These are phyloP conservation scores for Babyrousa celebensis DNA, from an alignment of 2,797 vertebrate species.

Conservation along the genomic window DNA sequence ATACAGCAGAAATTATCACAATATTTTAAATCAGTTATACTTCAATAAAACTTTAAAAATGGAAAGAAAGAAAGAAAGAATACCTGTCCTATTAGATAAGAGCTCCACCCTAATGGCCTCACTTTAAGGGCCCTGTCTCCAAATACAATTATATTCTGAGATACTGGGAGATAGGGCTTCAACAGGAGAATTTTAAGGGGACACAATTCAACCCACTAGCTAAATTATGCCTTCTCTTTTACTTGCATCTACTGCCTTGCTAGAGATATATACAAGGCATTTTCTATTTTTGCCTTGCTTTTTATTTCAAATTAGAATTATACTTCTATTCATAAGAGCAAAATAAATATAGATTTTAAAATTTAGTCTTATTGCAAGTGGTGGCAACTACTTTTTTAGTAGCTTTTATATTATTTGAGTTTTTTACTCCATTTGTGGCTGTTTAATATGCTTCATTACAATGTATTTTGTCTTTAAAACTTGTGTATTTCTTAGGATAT, in stretches of 20 bases:
- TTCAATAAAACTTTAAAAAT: too few species aligned
- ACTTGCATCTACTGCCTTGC: not conserved
- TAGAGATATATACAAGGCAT: not conserved
- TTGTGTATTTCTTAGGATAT: not conserved
- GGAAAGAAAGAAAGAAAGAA: not conserved
- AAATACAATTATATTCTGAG: not conserved
- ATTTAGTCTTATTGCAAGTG: not conserved
- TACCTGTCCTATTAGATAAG: not conserved
- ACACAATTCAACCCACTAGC: not conserved
- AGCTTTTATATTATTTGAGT: not conserved
- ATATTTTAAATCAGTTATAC: too few species aligned
- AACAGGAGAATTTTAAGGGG: not conserved
- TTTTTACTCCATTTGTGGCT: not conserved
- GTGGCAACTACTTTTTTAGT: not conserved
- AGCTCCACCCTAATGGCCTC: not conserved
- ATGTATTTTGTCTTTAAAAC: not conserved
- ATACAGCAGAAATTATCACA: too few species aligned
- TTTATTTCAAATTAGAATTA: slow-evolving; percentile 14
- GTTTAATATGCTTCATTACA: not conserved
- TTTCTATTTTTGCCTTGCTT: not conserved
- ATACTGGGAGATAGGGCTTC: not conserved
- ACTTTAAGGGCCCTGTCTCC: not conserved
- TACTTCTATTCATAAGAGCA: not conserved
- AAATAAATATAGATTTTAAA: not conserved
- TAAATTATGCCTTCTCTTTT: not conserved